These are phyloP conservation scores for Drosophila pruinosa DNA, from an alignment of 1,140 invertebrate species.

Conservation along the genomic window DNA sequence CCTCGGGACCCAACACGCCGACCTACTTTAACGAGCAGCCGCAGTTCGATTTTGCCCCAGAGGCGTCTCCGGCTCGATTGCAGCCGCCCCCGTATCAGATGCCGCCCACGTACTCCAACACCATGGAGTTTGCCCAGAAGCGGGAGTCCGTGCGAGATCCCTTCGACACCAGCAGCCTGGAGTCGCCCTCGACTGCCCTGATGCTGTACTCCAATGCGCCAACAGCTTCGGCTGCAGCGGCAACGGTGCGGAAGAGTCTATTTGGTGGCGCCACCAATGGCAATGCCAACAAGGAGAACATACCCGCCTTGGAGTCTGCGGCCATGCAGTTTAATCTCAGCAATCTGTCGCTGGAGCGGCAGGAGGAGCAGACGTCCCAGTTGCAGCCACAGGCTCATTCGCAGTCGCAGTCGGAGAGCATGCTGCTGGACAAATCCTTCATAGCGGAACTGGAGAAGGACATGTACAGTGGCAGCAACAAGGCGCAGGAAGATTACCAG, in stretches of 20 bases:
- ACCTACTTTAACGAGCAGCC: constrained; percentile 57
- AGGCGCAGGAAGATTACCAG: constrained; percentile 70
- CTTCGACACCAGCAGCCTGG: constrained; percentile 85
- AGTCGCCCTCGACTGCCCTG: constrained; percentile 10
- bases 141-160: constrained; percentile 83
- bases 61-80: constrained; percentile 45
- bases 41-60: constrained; percentile 45
- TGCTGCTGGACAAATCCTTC: constrained; percentile 84
- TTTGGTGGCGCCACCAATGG: constrained; percentile 38
- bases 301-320: constrained; percentile 64
- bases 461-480: constrained; percentile 79
- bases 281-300: constrained; percentile 71
- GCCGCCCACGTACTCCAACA: constrained; percentile 84
- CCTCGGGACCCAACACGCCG: constrained; percentile 50
- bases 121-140: constrained; percentile 72
- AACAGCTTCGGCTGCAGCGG: too few relatives aligned
- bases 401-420: constrained; percentile 23
- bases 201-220: constrained; percentile 62
- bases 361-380: not conserved
- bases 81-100: constrained; percentile 84
- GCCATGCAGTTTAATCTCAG: constrained; percentile 67
- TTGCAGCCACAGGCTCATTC: constrained; percentile 4
- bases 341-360: constrained; percentile 52
- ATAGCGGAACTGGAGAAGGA: constrained; percentile 86
- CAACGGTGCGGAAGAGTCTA: constrained; percentile 59